A percentile compares a stretch with the other conserved stretches of the same genome.
These are phyloP conservation scores for Xiphophorus maculatus DNA, from an alignment of 2,113 vertebrate genomes.

Conservation along the genomic window DNA sequence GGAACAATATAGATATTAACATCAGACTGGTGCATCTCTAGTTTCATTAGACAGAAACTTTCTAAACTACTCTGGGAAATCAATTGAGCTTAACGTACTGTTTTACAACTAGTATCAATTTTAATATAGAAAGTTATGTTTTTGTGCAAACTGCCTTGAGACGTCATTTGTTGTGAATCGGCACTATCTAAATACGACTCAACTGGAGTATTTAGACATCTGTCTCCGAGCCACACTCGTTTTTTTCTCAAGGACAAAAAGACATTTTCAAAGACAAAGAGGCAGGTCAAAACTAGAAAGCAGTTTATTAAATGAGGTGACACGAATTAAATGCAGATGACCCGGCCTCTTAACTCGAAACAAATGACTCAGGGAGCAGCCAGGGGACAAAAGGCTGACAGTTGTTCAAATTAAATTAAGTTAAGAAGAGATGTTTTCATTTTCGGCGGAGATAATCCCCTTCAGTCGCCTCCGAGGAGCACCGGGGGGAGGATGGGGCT, in stretches of 20 bases:
- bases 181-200: too few relatives aligned
- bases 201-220: not conserved
- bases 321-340: constrained; percentile 25
- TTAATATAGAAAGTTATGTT: too few relatives aligned
- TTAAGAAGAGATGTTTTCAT: constrained; percentile 36
- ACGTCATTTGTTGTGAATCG: too few relatives aligned
- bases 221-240: not conserved
- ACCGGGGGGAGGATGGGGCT: not conserved
- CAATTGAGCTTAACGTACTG: too few relatives aligned
- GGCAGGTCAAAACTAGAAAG: not conserved
- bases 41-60: too few relatives aligned
- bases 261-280: not conserved
- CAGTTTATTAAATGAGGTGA: constrained; percentile 18
- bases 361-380: constrained; percentile 26
- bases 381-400: constrained; percentile 41
- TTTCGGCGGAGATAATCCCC: constrained; percentile 24
- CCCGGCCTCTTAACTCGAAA: not conserved
- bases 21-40: too few relatives aligned
- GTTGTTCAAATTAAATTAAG: constrained; percentile 45
- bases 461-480: constrained; percentile 15
- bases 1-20: too few relatives aligned
- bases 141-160: too few relatives aligned
- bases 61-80: too few relatives aligned
- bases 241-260: not conserved
- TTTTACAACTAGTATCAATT: too few relatives aligned